Evolutionary conservation across 2,888 invertebrate genomes (phyloP), one percentile per base, ranked within the genome.

Genomic region (Neuroscelio doddi): DNA sequence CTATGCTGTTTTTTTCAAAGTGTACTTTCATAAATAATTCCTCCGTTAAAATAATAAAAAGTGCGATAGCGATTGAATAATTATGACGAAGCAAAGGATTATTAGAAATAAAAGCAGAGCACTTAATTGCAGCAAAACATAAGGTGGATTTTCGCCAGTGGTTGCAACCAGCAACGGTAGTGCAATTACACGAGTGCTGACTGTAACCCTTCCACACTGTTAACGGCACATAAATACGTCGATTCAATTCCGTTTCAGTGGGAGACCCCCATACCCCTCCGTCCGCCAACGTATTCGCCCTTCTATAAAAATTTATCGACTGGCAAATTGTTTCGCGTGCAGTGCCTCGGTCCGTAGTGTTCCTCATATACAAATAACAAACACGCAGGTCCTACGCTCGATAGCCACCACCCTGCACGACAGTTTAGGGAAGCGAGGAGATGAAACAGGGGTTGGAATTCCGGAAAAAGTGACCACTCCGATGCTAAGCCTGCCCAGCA

Each of bases 201-300:
- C 74, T 72, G 70, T 74, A 77, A 77, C 80, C 79, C 80, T 78
- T 79, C 74, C 73, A 68, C 73, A 57, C 73, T 71, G 77, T 81
- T 82, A 84, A 83, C 81, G 82, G 78, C 77, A 76, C 84, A 82
- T 84, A 84, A 84, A 84, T 84, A 84, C 80, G 82, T 84, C 82
- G 84, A 84, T 84, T 84, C 83, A 84, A 84, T 84, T 83, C 81
- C 81, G 83, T 83, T 82, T 81, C 78, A 73, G 74, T 76, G 75
- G 74, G 72, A 74, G 74, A 72, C 44, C 50, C 44, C 44, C 42
- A 68, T 56, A 66, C 61, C 59, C 46, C 42, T 55, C 61, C 64
- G 55, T 56, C 57, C 49, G 55, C 42, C 72, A 32, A 52, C 65
- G 59, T 62, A 64, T 50, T 70, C 68, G 69, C 70, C 71, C 73